A percentile compares a stretch with the other conserved stretches of the same genome.
These are phyloP conservation scores for Polydrusus tereticollis DNA, from an alignment of 2,888 invertebrate genomes.

Conservation along the genomic window DNA sequence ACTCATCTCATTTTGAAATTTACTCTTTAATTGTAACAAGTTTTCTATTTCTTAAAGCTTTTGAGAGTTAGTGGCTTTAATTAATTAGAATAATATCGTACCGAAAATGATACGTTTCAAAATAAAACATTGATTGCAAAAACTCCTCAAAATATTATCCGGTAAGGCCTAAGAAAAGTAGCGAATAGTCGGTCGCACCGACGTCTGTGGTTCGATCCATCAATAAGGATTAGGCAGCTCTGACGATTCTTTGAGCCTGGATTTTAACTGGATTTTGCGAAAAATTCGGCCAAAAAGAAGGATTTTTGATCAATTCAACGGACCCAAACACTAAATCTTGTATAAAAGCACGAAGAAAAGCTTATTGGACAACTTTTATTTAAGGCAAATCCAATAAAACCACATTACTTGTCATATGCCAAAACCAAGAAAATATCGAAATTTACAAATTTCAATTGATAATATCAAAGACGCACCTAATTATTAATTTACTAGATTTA, in stretches of 20 bases:
- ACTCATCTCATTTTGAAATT: too few species aligned
- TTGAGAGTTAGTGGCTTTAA: too few species aligned
- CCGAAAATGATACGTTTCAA: too few species aligned
- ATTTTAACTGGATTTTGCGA: conserved; percentile 62
- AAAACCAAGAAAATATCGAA: not conserved
- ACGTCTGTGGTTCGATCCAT: conserved; percentile 60
- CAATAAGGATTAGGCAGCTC: conserved; percentile 63
- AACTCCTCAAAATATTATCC: conserved; percentile 33
- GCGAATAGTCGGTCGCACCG: conserved; percentile 27
- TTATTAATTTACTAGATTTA: too few species aligned
- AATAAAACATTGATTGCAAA: not conserved
- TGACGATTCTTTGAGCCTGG: conserved; percentile 62
- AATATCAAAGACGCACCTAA: not conserved
- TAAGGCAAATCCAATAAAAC: conserved; percentile 27
- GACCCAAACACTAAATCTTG: conserved; percentile 44
- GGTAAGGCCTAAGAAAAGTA: conserved; percentile 30
- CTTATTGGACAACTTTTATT: conserved; percentile 46
- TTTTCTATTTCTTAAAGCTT: too few species aligned
- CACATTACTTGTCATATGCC: not conserved
- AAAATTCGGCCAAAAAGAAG: conserved; percentile 51
- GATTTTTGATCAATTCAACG: conserved; percentile 48
- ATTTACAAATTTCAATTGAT: not conserved
- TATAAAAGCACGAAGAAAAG: conserved; percentile 38
- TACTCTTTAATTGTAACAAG: too few species aligned
- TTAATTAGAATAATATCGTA: too few species aligned